Conservation (phyloP, 1,140 invertebrate species). For the Onthophagus taurus region DNA sequence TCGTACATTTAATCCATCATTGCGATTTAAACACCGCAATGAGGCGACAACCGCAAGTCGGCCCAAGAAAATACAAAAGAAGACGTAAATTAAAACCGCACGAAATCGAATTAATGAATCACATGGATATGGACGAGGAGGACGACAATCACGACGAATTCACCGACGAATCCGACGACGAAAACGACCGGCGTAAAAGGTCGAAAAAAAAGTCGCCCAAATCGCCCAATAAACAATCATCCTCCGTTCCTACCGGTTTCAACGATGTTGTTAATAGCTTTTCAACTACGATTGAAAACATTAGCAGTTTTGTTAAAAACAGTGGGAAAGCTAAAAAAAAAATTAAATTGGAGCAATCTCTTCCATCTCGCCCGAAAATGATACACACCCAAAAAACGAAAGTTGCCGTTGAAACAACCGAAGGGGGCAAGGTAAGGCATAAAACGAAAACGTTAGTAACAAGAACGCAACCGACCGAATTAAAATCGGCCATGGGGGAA, state of each 20-base stretch:
- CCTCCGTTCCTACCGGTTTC: slow-evolving; percentile 14
- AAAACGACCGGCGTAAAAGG: slow-evolving; percentile 29
- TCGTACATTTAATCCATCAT: slow-evolving; percentile 70
- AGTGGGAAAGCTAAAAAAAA: slow-evolving; percentile 38
- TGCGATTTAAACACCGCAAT: slow-evolving; percentile 73
- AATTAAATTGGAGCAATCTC: slow-evolving; percentile 26
- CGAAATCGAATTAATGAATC: slow-evolving; percentile 42
- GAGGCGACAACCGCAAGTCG: slow-evolving; percentile 63
- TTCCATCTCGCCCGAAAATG: slow-evolving; percentile 54
- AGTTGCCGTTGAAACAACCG: slow-evolving; percentile 43
- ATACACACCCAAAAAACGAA: slow-evolving; percentile 60
- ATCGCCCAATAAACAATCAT: slow-evolving; percentile 32
- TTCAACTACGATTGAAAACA: slow-evolving; percentile 45
- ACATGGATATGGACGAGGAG: slow-evolving; percentile 31
- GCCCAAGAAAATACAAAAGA: slow-evolving; percentile 69
- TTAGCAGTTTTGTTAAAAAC: slow-evolving; percentile 41
- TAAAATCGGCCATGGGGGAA: slow-evolving; percentile 36
- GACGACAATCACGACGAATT: slow-evolving; percentile 12
- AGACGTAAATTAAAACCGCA: slow-evolving; percentile 61
- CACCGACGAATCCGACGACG: slow-evolving; percentile 37
- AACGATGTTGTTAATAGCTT: slow-evolving; percentile 38
- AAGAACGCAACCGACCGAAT: slow-evolving; percentile 44
- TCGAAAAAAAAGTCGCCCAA: slow-evolving; percentile 36
- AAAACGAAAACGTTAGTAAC: slow-evolving; percentile 48
- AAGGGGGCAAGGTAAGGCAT: slow-evolving; percentile 44